Evolutionary conservation across 2,797 vertebrate genomes (phyloP), one percentile per base, ranked within the genome.

Genomic region (Takifugu ocellatus): DNA sequence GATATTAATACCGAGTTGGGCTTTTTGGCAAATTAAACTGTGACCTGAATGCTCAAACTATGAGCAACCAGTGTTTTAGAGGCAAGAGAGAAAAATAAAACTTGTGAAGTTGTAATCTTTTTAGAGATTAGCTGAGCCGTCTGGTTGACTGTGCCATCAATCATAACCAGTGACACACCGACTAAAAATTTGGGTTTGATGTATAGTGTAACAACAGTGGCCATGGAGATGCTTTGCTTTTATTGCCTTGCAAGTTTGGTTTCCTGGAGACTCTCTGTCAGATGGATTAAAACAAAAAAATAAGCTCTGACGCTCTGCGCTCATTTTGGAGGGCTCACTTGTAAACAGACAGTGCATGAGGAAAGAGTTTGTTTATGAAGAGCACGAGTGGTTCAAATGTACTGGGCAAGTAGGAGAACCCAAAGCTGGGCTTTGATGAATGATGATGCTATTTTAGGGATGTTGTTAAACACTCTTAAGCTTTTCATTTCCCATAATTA

Each of bases 21-120:
- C 85, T 69, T 81, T 87, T 83, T 88, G 85, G 84, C 85, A 86
- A 76, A 70, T 63, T 45, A 55, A 72, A 49, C 78, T 70, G 82
- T 88, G 83, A 88, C 71, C 72, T 83, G 86, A 81, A 88, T 82
- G 76, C 82, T 85, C 36, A 80, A 83, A 86, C 69, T 84, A 88
- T 86, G 87, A 88, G 66, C 79, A 59, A 66, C 26, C 61, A 54
- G 65, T 62, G 49, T 33, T 45, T 72, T 84, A 45, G 63, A 77
- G 6, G 63, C 61, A 69, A 42, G 56, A 72, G 58, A 70, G 51
- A 72, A 78, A 78, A 76, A 81, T 62, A 74, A 62, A 74, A 63
- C 55, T 49, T 81, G 78, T 79, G 48, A 81, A 82, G 66, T 85
- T 83, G 63, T 81, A 85, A 77, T 87, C 81, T 88, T 88, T 85